These are phyloP conservation scores for Psittacus erithacus DNA, from an alignment of 2,113 vertebrate species.

Conservation along the genomic window DNA sequence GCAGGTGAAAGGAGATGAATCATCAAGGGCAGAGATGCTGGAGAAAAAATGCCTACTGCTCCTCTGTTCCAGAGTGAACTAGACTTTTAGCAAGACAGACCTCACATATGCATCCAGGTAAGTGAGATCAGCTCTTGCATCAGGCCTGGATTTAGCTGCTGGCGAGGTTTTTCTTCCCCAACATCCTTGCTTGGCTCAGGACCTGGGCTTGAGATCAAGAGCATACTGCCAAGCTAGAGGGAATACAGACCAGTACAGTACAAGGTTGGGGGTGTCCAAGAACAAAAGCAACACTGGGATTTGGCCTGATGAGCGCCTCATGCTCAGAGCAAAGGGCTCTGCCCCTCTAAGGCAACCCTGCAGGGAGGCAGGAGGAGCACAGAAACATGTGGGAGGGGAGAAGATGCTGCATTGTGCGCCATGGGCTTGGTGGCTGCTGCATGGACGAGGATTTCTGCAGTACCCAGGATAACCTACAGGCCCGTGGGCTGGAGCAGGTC, in stretches of 20 bases:
- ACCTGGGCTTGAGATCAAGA: not conserved
- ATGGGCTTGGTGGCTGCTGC: not conserved
- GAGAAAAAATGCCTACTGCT: not conserved
- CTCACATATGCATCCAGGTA: not conserved
- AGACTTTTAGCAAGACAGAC: not conserved
- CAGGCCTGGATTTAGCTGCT: not conserved
- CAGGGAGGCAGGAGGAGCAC: not conserved
- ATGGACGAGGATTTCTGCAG: not conserved
- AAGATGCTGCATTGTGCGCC: fast-evolving
- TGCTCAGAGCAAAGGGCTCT: not conserved
- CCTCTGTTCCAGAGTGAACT: not conserved
- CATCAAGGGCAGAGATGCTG: not conserved
- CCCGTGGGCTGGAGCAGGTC: not conserved
- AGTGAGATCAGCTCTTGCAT: not conserved
- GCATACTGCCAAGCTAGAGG: not conserved
- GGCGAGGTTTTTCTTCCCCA: not conserved
- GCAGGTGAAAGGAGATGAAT: not conserved
- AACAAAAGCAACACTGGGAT: not conserved
- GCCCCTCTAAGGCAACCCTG: fast-evolving
- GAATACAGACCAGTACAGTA: not conserved
- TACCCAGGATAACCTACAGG: not conserved
- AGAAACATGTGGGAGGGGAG: fast-evolving
- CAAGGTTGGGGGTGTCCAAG: not conserved
- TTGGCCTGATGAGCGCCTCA: not conserved
- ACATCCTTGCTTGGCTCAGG: not conserved